phyloP scores from a whole-genome alignment of 2,797 vertebrate species.

The Ptychobarbus kaznakovi region DNA sequence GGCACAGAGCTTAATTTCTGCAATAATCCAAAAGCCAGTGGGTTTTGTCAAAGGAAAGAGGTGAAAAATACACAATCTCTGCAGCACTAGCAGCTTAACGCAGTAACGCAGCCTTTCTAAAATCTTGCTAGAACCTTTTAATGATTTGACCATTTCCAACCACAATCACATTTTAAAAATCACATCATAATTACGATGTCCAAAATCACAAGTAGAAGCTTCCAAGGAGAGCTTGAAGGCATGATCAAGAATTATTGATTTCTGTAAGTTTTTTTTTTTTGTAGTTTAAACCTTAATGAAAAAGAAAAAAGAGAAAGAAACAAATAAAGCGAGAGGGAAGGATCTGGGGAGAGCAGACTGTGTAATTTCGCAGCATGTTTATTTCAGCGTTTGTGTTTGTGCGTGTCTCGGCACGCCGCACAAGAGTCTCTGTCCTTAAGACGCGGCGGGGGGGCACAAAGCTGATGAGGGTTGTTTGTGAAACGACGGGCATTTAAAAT shows the following conservation, averaged over 20 bases:
- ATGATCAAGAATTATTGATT: conserved; percentile 10
- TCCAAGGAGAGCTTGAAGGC: neutral
- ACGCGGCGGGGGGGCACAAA: conserved; percentile 55
- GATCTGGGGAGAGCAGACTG: neutral
- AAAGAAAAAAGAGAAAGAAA: conserved; percentile 13
- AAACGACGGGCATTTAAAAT: conserved; percentile 50
- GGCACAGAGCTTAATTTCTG: neutral
- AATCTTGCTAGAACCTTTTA: neutral
- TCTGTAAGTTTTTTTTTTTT: neutral
- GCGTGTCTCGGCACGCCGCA: conserved; percentile 25
- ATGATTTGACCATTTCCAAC: neutral
- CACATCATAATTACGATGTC: neutral
- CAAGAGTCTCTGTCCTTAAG: conserved; percentile 52
- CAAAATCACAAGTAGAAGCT: neutral
- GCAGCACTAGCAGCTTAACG: neutral
- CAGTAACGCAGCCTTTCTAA: neutral
- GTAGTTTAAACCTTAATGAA: neutral
- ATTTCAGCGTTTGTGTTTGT: conserved; percentile 51
- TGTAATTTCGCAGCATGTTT: conserved; percentile 55
- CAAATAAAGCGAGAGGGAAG: conserved; percentile 12
- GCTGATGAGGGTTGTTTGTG: conserved; percentile 56
- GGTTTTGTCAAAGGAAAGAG: neutral
- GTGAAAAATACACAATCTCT: neutral
- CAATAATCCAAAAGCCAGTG: neutral
- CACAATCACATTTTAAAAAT: neutral